Base-by-base conservation (phyloP, 2,888 invertebrate species). In the Caenorhabditis sp. region DNA sequence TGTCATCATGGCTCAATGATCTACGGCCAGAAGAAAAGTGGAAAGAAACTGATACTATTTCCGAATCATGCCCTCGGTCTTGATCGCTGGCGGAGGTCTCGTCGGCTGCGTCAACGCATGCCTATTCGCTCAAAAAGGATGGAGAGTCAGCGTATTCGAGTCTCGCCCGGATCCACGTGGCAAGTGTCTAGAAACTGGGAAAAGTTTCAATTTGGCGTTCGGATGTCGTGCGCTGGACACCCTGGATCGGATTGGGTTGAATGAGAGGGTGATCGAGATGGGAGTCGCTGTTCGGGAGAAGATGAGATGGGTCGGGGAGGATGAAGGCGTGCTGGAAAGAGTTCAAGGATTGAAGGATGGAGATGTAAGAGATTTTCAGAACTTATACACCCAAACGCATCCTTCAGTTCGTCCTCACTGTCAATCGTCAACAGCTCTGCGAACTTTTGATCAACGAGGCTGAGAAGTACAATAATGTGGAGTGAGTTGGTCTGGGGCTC, bases 131-230 rank as follows among this genome's bases (percentile, higher is more conserved):
- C 95, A 95, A 92, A 94, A 95, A 87, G 96, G 96, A 0, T 95
- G 95, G 93, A 93, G 94, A 26, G 96, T 98, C 8, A 94, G 95
- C 73, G 92, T 98, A 1, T 97, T 95, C 92, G 98, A 98, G 93
- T 95, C 95, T 92, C 94, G 97, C 85, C 94, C 95, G 94, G 97
- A 97, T 93, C 95, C 96, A 79, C 94, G 97, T 76, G 94, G 93
- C 63, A 94, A 94, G 76, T 95, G 95, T 81, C 94, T 94, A 85
- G 95, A 95, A 0, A 94, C 94, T 64, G 98, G 98, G 0, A 94
- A 96, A 73, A 97, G 97, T 73, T 98, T 99, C 88, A 98, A 99
- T 93, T 94, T 99, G 89, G 96, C 98, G 0, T 92, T 99, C 72
- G 98, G 98, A 0, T 77, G 80, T 58, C 94, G 98, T 22, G 98